Evolutionary conservation across 2,797 vertebrate species (phyloP).

Genomic region (Pangasius mekongensis): DNA sequence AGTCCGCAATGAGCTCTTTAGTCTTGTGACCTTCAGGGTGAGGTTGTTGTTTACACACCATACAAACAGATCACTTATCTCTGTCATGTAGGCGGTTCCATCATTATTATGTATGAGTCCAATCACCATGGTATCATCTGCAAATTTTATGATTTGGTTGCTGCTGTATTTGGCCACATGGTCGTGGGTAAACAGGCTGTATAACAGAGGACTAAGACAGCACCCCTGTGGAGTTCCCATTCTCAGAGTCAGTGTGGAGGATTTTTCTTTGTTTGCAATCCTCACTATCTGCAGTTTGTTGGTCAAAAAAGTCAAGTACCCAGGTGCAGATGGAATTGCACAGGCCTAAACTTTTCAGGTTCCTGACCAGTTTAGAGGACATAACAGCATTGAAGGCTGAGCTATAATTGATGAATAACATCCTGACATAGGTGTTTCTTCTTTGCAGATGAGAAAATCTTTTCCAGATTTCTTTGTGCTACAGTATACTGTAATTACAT

Average conservation of each 20-base stretch:
- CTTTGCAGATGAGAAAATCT: not conserved
- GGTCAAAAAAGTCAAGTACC: not conserved
- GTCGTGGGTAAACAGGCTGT: not conserved
- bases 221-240: not conserved
- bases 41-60: not conserved
- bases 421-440: not conserved
- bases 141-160: not conserved
- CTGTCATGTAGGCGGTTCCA: no score
- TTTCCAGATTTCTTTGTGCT: not conserved
- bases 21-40: not conserved
- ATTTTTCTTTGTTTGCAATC: not conserved
- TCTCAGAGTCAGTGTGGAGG: not conserved
- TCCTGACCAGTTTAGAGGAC: not conserved
- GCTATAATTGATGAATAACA: not conserved
- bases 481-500: not conserved
- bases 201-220: not conserved
- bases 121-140: not conserved
- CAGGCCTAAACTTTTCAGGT: not conserved
- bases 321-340: not conserved
- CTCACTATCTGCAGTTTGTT: not conserved
- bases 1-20: not conserved
- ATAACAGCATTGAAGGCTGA: not conserved
- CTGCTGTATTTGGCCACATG: not conserved
- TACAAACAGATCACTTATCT: not conserved
- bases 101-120: not conserved